A percentile compares a stretch with the other conserved stretches of the same genome.
Evolutionary conservation across 2,888 invertebrate species (phyloP).

Genomic region (Calameuta pallipes): DNA sequence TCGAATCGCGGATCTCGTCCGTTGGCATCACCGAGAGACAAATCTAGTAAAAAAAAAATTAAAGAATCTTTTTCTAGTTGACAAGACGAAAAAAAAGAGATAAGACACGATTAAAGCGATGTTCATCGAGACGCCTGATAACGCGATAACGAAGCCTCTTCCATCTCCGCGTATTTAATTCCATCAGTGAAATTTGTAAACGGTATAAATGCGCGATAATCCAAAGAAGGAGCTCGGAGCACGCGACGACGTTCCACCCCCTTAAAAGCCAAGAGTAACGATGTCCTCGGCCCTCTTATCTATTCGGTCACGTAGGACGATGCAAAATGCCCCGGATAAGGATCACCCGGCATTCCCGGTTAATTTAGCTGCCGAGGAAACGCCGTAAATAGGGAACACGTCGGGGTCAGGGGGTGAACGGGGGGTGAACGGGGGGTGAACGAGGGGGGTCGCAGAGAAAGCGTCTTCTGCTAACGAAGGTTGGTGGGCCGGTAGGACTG

Average conservation of each 20-base stretch:
- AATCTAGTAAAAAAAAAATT: background rate
- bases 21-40: background rate
- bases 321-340: slow-evolving; percentile 49
- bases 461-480: background rate
- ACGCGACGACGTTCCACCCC: slow-evolving; percentile 60
- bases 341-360: slow-evolving; percentile 53
- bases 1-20: background rate
- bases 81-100: background rate
- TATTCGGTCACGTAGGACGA: slow-evolving; percentile 54
- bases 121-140: background rate
- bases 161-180: too few relatives aligned
- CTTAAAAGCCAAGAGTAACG: slow-evolving; percentile 58
- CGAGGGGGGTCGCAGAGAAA: too few relatives aligned
- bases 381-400: slow-evolving; percentile 59
- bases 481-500: background rate
- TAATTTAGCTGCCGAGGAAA: slow-evolving; percentile 58
- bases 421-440: slow-evolving; percentile 11
- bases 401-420: slow-evolving; percentile 19
- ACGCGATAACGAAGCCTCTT: background rate
- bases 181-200: slow-evolving; percentile 38
- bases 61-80: background rate
- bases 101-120: background rate
- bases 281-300: slow-evolving; percentile 61
- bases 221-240: slow-evolving; percentile 38
- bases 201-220: slow-evolving; percentile 50